Percentiles rank a stretch among this genome's conserved stretches.
Conservation (phyloP, 2,113 vertebrate species). For the Hemiprocne comata region DNA sequence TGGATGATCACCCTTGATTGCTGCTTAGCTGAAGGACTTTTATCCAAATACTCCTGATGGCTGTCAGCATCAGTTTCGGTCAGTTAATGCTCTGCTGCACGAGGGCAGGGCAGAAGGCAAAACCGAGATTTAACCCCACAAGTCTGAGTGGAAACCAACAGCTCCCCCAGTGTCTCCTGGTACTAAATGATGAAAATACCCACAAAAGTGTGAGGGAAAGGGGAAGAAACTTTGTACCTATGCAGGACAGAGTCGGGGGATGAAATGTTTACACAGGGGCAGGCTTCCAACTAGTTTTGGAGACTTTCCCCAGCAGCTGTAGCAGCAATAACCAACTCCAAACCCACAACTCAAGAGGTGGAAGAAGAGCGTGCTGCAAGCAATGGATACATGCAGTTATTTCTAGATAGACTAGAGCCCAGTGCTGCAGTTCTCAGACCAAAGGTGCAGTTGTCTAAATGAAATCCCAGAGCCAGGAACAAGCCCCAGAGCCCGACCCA, state of each 20-base stretch:
- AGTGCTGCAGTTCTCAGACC: neutral
- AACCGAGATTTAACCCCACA: neutral
- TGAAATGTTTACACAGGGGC: neutral
- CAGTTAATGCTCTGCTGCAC: neutral
- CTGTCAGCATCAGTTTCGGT: neutral
- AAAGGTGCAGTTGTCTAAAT: neutral
- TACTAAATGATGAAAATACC: neutral
- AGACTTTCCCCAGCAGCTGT: neutral
- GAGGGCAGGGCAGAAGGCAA: neutral
- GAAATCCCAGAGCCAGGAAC: neutral
- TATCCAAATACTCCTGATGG: neutral
- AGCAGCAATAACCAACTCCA: neutral
- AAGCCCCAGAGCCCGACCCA: neutral
- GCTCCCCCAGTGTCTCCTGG: neutral
- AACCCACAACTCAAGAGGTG: neutral
- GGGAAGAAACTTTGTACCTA: neutral
- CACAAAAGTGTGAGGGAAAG: accelerated
- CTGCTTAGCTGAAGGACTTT: neutral
- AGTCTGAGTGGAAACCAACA: neutral
- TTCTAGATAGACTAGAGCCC: neutral
- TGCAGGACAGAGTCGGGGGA: neutral
- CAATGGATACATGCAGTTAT: neutral
- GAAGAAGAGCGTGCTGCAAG: neutral
- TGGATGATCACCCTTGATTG: neutral
- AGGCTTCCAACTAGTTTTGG: neutral